Base-by-base conservation (phyloP, 2,888 invertebrate species). In the Tuberolachnus salignus region DNA sequence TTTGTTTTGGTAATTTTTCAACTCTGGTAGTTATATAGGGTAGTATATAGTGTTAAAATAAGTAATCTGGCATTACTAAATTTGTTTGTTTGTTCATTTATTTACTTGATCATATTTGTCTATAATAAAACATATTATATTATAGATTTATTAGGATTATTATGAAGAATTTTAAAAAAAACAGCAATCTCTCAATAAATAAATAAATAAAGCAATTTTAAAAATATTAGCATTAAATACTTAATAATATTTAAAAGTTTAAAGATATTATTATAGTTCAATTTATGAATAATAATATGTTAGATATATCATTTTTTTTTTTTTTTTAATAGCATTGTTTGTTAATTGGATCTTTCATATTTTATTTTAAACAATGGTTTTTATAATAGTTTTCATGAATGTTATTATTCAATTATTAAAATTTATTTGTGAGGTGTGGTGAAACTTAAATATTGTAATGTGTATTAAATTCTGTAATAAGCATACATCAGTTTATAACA, bases 111-210 rank as follows among this genome's bases (percentile, higher is more conserved):
- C 57, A 44, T 23, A 42, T 55, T 14, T 70, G 11, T 6, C 44
- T 23, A 26, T 51, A 51, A 3, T 10, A 23, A n/a, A 10, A 6
- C 19, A 19, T 19, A 51, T 23, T 46, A 21, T 46, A 21, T 67
- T 11, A 8, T 42, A 9, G 19, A 55, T 69, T 10, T 42, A 21
- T 14, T 46, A 11, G 16, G 19, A 10, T 23, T 44, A 42, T 21
- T 51, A 63, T 21, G 1, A 26, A 9, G 61, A 13, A 61, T 10
- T 73, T 69, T 26, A n/a, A 19, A 57, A 61, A 49, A 49, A 73
- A 34, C 19, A 34, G 34, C 51, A 51, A 63, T 73, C 61, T 73
- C 61, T 73, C 26, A 51, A 59, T 16, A 59, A 57, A 34, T 34
- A n/a, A n/a, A n/a, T n/a, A n/a, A n/a, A n/a, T n/a, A n/a, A n/a